These are phyloP conservation scores for Drosophila lacertosa DNA, from an alignment of 1,140 invertebrate genomes.

Conservation along the genomic window DNA sequence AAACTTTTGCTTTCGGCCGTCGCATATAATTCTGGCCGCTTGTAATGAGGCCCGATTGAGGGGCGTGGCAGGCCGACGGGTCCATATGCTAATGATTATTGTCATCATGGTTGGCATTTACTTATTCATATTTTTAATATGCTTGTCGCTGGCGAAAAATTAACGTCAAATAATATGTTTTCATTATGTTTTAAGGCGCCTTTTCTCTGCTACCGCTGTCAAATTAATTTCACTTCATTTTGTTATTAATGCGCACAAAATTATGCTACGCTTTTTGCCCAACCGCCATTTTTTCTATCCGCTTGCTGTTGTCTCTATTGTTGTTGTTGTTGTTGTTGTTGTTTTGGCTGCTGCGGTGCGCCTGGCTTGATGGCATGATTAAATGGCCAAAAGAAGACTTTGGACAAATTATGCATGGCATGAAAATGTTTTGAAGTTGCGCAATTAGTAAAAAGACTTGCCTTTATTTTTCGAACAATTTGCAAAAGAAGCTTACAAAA, in stretches of 20 bases:
- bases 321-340: slow-evolving; percentile 8
- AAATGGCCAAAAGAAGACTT: slow-evolving; percentile 28
- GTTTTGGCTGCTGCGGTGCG: slow-evolving; percentile 11
- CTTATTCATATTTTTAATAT: slow-evolving; percentile 58
- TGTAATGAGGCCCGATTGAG: slow-evolving; percentile 36
- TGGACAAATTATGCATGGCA: slow-evolving; percentile 38
- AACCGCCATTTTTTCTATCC: slow-evolving; percentile 17
- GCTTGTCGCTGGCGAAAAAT: slow-evolving; percentile 42
- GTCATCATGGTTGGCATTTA: slow-evolving; percentile 52
- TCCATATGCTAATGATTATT: slow-evolving; percentile 62
- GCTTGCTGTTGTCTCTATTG: too few species aligned
- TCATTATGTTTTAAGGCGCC: slow-evolving; percentile 50
- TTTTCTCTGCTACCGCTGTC: slow-evolving; percentile 15
- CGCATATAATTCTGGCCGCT: slow-evolving; percentile 47
- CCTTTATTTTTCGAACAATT: slow-evolving; percentile 7
- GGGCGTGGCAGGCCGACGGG: neutral
- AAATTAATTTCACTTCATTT: slow-evolving; percentile 68
- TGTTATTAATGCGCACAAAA: slow-evolving; percentile 55
- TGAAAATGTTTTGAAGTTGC: slow-evolving; percentile 41
- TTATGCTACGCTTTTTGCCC: slow-evolving; percentile 44
- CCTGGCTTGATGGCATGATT: slow-evolving; percentile 29
- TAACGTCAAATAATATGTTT: slow-evolving; percentile 63
- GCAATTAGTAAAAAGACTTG: slow-evolving; percentile 46
- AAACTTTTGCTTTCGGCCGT: slow-evolving; percentile 22
- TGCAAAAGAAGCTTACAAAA: neutral